Base-by-base conservation (phyloP, 1,140 invertebrate genomes). In the Drosophila arizonae region DNA sequence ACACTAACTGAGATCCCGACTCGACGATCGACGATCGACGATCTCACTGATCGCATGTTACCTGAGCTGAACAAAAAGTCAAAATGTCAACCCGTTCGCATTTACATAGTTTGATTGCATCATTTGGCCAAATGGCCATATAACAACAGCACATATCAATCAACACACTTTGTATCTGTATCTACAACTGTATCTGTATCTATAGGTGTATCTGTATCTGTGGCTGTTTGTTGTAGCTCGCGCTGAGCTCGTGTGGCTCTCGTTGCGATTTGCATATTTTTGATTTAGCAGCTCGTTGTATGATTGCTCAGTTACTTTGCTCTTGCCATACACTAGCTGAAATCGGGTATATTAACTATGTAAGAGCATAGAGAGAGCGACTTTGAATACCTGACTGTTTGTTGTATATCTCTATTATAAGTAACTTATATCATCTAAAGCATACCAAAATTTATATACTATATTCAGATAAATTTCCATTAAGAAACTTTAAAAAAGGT, bases 71-170 rank as follows among this genome's bases (percentile, higher is more conserved):
- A 46, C 54, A 48, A 51, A 39, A 68, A 78, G 69, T 77, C 77
- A 77, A 85, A 76, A 77, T 77, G 81, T 77, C 77, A 79, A 76
- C 77, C 52, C 64, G 77, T 80, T 80, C 72, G 79, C 79, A 87
- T 87, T 87, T 88, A 87, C 79, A 88, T 87, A 88, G 73, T 84
- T 87, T 79, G 84, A 87, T 87, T 87, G 84, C 84, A 87, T 87
- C 84, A 87, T 84, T 87, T 87, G 79, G 58, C 76, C 81, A 86
- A 82, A 86, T 82, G 79, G 79, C 81, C 80, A 85, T 79, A 86
- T 82, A 88, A 88, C 80, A 69, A 60, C 82, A 87, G 77, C 79
- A 90, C 87, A 90, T 81, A 90, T 90, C 87, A 90, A 90, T 90
- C 87, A 90, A 69, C 71, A 72, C 72, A 67, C 50, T 58, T 64